Base-by-base conservation (phyloP, 2,113 vertebrate species). In the Eleginops maclovinus region DNA sequence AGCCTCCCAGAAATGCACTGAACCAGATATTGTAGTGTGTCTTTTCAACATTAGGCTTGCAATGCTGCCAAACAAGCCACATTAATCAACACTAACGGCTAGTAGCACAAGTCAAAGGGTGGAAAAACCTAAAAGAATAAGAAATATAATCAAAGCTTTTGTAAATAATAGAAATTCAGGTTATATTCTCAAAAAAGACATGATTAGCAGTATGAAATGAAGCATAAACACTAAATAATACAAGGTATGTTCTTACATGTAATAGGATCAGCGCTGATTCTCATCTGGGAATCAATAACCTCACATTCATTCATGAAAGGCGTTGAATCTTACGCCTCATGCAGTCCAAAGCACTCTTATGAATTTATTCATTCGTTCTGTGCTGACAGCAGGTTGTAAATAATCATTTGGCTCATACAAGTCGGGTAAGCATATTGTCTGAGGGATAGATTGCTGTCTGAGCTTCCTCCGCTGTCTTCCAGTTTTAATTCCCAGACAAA, bases 401-500 rank as follows among this genome's bases (percentile, higher is more conserved):
- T 89, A 88, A 91, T 88, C 46, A 87, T 90, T 89, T 87, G 66
- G 77, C 79, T 83, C 69, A 68, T 40, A 62, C 84, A 69, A 71
- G 51, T 83, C 60, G 66, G 82, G 66, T 28, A 87, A 78, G 65
- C 81, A 79, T 82, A 83, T 80, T 85, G 86, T 82, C 84, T 72
- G 72, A 81, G 83, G 83, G 76, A 83, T 76, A 83, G 77, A 87
- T 87, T 80, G 70, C 78, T 78, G 65, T 74, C 71, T 79, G 54
- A 72, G 75, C 85, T 86, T 80, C 64, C 81, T 90, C 79, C 67
- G 83, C 82, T 83, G 75, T 72, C 81, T 81, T 62, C 19, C 40
- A 58, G 26, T 83, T 90, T 86, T 77, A 84, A 83, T 87, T 83
- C 78, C 49, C 43, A 81, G 61, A 86, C 78, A 90, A 87, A 88